Percentiles rank a stretch among this genome's conserved stretches.
These are phyloP conservation scores for Laticauda laticaudata DNA, from an alignment of 2,113 vertebrate species.

Conservation along the genomic window DNA sequence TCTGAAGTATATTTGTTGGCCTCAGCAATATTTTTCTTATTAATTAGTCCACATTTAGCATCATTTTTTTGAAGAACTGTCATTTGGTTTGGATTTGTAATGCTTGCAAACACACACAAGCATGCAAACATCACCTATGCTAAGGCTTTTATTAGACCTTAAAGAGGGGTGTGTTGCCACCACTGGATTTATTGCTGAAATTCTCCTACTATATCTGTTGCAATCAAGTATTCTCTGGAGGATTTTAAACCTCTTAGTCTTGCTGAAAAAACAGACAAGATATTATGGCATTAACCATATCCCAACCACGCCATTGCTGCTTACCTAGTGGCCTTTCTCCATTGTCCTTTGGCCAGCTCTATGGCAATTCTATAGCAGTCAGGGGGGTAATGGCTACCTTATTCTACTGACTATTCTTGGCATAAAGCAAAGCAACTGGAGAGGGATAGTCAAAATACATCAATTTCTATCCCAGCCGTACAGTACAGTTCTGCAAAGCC, in stretches of 20 bases:
- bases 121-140: background rate
- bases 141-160: background rate
- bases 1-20: conserved; percentile 11
- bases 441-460: background rate
- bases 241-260: background rate
- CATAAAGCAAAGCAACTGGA: background rate
- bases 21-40: background rate
- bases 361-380: background rate
- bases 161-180: background rate
- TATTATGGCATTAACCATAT: background rate
- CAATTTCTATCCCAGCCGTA: background rate
- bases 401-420: background rate
- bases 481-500: background rate
- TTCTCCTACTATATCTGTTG: background rate
- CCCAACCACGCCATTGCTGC: background rate
- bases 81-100: background rate
- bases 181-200: conserved; percentile 3
- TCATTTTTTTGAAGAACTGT: background rate
- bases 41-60: conserved; percentile 20
- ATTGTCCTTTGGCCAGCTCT: background rate
- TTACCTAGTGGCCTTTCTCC: background rate
- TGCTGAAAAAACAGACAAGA: background rate
- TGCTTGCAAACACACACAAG: background rate
- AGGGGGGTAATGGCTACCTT: background rate
- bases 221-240: conserved; percentile 3